A percentile compares a stretch with the other conserved stretches of the same genome.
Conservation (phyloP, 2,797 vertebrate species). For the Sciaenops ocellatus region DNA sequence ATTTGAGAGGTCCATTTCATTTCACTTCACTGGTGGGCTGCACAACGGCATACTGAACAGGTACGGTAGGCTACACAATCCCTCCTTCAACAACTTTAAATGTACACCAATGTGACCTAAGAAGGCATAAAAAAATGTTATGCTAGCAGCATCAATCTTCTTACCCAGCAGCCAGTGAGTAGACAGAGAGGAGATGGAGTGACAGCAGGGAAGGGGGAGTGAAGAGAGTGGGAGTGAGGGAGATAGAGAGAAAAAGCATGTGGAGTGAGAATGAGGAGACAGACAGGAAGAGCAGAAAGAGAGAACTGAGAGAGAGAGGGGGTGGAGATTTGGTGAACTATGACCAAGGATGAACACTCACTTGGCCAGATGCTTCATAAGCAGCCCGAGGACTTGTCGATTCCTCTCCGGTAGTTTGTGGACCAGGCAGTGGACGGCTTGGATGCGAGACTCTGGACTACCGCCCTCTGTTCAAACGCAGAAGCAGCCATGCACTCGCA, state of each 20-base stretch:
- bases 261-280: conserved; percentile 84
- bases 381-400: conserved; percentile 94
- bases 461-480: conserved; percentile 87
- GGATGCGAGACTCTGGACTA: conserved; percentile 94
- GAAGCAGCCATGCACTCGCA: conserved; percentile 52
- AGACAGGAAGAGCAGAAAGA: conserved; percentile 80
- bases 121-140: conserved; percentile 46
- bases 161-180: conserved; percentile 71
- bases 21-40: conserved; percentile 48
- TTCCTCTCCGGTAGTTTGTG: conserved; percentile 97
- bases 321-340: conserved; percentile 72
- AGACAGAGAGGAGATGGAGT: conserved; percentile 82
- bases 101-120: conserved; percentile 49
- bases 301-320: conserved; percentile 62
- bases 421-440: conserved; percentile 94
- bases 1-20: conserved; percentile 70
- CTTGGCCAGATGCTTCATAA: conserved; percentile 97
- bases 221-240: conserved; percentile 83
- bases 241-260: conserved; percentile 80
- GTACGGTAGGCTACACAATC: conserved; percentile 40
- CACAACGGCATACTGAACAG: conserved; percentile 52
- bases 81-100: conserved; percentile 47
- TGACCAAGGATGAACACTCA: conserved; percentile 86
- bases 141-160: conserved; percentile 63
- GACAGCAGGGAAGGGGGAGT: conserved; percentile 86